Evolutionary conservation across 2,888 invertebrate species (phyloP).

Genomic region (Drosophila infuscata): DNA sequence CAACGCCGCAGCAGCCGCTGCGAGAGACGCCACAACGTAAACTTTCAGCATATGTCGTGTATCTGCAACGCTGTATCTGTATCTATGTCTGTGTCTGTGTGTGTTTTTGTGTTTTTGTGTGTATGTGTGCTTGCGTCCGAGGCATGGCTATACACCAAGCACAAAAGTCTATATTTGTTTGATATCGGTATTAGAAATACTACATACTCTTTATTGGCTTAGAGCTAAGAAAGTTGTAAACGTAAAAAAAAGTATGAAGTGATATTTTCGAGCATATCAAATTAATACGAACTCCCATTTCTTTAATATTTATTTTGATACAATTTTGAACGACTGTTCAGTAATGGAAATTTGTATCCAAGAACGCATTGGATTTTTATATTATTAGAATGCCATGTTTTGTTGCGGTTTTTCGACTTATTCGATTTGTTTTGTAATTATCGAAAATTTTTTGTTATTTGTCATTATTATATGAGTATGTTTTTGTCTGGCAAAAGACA

Average conservation of each 20-base stretch:
- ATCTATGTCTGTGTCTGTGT: conserved; percentile 1
- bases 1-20: conserved; percentile 49
- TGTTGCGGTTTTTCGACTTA: not conserved
- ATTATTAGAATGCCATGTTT: not conserved
- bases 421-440: not conserved
- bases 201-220: not conserved
- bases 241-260: not conserved
- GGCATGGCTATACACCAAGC: conserved; percentile 2
- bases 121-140: conserved; percentile 7
- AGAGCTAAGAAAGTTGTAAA: not conserved
- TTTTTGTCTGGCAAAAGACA: not conserved
- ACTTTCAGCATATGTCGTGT: conserved; percentile 71
- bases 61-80: conserved; percentile 36
- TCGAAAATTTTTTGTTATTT: not conserved
- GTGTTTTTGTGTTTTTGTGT: conserved; percentile 6
- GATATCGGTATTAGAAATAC: not conserved
- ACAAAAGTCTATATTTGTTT: conserved; percentile 2
- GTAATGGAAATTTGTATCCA: not conserved
- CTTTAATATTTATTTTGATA: not conserved
- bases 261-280: not conserved
- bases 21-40: conserved; percentile 46
- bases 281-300: not conserved
- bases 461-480: not conserved
- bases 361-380: not conserved
- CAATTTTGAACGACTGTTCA: not conserved